Evolutionary conservation across 1,140 invertebrate species (phyloP), one percentile per base, ranked within the genome.

Genomic region (Druon quercuslanigerum): DNA sequence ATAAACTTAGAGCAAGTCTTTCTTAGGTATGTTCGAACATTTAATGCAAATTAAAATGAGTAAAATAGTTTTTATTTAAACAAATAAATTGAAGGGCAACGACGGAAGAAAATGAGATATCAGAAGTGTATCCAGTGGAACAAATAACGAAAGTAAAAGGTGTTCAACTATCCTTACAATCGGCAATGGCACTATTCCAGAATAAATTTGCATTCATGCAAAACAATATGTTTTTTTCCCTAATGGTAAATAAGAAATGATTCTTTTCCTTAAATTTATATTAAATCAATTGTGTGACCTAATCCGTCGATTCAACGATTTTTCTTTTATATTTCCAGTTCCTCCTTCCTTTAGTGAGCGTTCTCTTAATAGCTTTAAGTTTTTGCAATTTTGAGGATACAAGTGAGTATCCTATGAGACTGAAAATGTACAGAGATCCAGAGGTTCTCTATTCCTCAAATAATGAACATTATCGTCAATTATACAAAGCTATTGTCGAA

Each of bases 1-100:
- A 96, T 96, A 12, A 97, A 96, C 0, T 92, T 98, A 84, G 96
- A 98, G 86, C 96, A 97, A 91, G 96, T 98, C 13, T 97, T 97
- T 86, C 86, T 97, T 20, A 96, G 95, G 95, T 96, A 90, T 90
- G 92, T 79, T 74, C 66, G 40, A 46, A 11, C 40, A 46, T 46
- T 46, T 46, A 9, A 46, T 46, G 9, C 40, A 46, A 46, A 46
- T 46, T 46, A 46, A 11, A 11, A 46, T 46, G 9, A 11, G 9
- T 46, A 46, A 46, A 46, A 9, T 46, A 2, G 8, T 6, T 9
- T 46, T 46, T 11, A 46, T 46, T 46, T 46, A 9, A 46, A 46
- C 5, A 46, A 46, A 46, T 46, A 46, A 75, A 75, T 54, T 50
- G 73, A 71, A 90, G 87, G 66, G 86, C 91, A 8, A 88, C 89